Conservation (phyloP, 2,888 invertebrate species). For the Lepidochitona cinerea region DNA sequence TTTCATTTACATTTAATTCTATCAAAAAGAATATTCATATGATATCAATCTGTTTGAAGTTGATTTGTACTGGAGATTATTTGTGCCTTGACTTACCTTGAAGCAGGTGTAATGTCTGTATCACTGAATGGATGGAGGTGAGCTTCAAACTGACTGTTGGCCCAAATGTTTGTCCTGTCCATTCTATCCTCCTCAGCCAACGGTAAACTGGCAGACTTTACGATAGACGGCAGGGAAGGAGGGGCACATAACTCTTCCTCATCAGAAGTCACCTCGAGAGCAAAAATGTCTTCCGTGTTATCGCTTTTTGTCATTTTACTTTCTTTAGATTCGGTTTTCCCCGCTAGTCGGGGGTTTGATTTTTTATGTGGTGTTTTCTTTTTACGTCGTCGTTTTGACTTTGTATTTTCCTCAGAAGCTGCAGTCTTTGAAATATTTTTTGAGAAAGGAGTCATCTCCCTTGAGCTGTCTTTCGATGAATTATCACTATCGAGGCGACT, state of each 20-base stretch:
- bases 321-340: not conserved
- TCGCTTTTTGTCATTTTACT: not conserved
- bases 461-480: conserved; percentile 7
- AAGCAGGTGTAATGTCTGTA: conserved; percentile 84
- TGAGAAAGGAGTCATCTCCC: conserved; percentile 26
- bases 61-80: not conserved
- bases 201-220: conserved; percentile 16
- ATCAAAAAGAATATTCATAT: no score
- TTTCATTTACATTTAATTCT: no score
- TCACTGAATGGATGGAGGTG: conserved; percentile 90
- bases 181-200: conserved; percentile 34
- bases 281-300: conserved; percentile 52
- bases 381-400: conserved; percentile 23
- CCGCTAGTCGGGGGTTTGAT: not conserved
- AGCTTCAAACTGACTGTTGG: conserved; percentile 37
- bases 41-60: no score
- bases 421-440: conserved; percentile 39
- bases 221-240: conserved; percentile 14
- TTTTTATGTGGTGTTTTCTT: conserved; percentile 20
- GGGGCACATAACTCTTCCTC: conserved; percentile 45
- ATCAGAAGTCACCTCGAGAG: conserved; percentile 59
- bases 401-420: conserved; percentile 9
- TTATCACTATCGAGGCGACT: not conserved
- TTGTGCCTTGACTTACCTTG: conserved; percentile 75
- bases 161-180: conserved; percentile 32